phyloP scores from a whole-genome alignment of 2,888 invertebrate genomes.

The Acleris laterana region DNA sequence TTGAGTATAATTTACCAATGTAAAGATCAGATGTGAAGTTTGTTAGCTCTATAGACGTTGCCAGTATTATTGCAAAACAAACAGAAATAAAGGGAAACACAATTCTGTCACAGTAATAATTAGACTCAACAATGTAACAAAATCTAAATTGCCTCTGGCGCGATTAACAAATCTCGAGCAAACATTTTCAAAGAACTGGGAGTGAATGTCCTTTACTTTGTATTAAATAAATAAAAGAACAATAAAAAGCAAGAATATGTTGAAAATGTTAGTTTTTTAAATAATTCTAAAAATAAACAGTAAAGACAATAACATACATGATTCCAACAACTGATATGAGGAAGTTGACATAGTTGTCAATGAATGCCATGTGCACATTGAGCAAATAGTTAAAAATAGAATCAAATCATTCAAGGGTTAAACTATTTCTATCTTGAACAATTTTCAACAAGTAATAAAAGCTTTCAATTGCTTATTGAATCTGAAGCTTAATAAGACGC shows the following conservation, averaged over 20 bases:
- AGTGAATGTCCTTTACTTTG: slow-evolving; percentile 52
- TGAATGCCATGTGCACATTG: slow-evolving; percentile 50
- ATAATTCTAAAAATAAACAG: slow-evolving; percentile 50
- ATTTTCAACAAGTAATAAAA: slow-evolving; percentile 45
- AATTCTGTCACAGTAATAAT: slow-evolving; percentile 42
- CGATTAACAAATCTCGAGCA: slow-evolving; percentile 46
- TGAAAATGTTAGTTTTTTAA: slow-evolving; percentile 25
- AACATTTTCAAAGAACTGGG: slow-evolving; percentile 44
- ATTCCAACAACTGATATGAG: slow-evolving; percentile 38
- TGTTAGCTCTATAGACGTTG: no score
- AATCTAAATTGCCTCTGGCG: slow-evolving; percentile 44
- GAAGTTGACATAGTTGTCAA: slow-evolving; percentile 45
- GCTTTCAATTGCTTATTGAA: background rate
- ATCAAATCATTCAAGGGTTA: slow-evolving; percentile 60
- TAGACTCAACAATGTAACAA: slow-evolving; percentile 59
- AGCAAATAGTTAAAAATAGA: slow-evolving; percentile 62
- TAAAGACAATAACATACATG: slow-evolving; percentile 41
- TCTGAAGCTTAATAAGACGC: background rate
- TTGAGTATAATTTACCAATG: no score
- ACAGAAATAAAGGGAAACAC: background rate
- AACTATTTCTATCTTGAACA: slow-evolving; percentile 60
- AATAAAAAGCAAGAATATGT: slow-evolving; percentile 39
- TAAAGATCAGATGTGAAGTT: no score
- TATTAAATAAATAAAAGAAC: slow-evolving; percentile 51
- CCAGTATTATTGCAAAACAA: background rate